Base-by-base conservation (phyloP, 2,888 invertebrate species). In the Sepioteuthis lessoniana region DNA sequence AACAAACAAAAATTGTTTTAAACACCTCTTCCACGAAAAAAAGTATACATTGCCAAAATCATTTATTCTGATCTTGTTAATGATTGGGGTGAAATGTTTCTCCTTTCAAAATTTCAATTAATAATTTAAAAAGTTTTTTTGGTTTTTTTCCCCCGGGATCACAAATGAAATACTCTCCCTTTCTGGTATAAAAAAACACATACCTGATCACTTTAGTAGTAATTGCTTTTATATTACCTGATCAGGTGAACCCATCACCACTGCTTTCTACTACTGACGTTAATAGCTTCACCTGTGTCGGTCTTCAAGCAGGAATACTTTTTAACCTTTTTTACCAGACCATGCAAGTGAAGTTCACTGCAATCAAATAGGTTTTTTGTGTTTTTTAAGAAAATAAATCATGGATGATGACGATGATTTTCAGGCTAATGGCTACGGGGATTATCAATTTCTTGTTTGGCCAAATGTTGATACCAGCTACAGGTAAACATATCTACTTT, bases 381-480 rank as follows among this genome's bases (percentile, higher is more conserved):
- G 25, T 31, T 76, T 16, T 16, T 76, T 16, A 60, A 28, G 8
- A 60, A 60, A 10, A 25, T 38, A 92, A 92, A 47, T 46, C 47
- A 92, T 92, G 92, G 92, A 92, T 42, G 92, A 92, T 47, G 42
- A 38, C 42, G 31, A 46, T 13, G 47, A 46, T 92, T 92, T 37
- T 35, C 92, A 42, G 2, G 16, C 92, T 21, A 92, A 42, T 46
- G 47, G n/a, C 31, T 31, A n/a, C 35, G 38, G n/a, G 31, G 92
- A 92, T 92, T 92, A 47, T 47, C 46, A 92, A 16, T 92, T 92
- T 42, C 92, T 92, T 16, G 92, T 92, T 28, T 92, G 92, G 92
- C 92, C 92, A 42, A 92, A 92, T 47, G 92, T 92, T 47, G 92
- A 92, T 38, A 92, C 46, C 25, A 92, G 92, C 31, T 92, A 92